A percentile compares a stretch with the other conserved stretches of the same genome.
Conservation (phyloP, 2,797 vertebrate genomes). For the Oreochromis grahami region DNA sequence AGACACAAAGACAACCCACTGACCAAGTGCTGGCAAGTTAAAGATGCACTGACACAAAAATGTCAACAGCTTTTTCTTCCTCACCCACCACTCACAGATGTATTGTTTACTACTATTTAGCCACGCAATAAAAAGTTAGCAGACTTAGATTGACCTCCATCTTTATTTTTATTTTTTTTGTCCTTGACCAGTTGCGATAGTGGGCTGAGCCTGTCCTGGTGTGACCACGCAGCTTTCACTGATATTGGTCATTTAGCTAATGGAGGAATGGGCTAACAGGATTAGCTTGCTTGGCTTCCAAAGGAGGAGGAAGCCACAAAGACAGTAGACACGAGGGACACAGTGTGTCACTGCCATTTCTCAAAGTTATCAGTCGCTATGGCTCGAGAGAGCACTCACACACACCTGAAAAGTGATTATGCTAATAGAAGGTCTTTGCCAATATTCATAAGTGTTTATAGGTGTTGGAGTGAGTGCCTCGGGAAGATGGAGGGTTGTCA, state of each 20-base stretch:
- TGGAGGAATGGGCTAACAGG: slow-evolving; percentile 87
- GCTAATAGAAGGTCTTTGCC: slow-evolving; percentile 69
- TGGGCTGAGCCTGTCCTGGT: slow-evolving; percentile 65
- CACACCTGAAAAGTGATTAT: slow-evolving; percentile 74
- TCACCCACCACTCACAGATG: background rate
- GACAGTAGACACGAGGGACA: slow-evolving; percentile 61
- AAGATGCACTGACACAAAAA: background rate
- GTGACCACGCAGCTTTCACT: slow-evolving; percentile 79
- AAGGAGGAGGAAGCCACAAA: slow-evolving; percentile 24
- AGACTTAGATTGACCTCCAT: slow-evolving; percentile 43
- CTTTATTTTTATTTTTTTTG: slow-evolving; percentile 32
- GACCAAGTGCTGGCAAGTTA: background rate
- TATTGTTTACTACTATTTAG: slow-evolving; percentile 17
- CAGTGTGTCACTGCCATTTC: slow-evolving; percentile 80
- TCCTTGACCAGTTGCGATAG: slow-evolving; percentile 80
- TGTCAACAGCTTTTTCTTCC: background rate
- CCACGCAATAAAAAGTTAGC: slow-evolving; percentile 25
- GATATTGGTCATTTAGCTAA: slow-evolving; percentile 93
- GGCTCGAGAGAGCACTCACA: slow-evolving; percentile 37
- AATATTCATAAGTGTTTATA: slow-evolving; percentile 80
- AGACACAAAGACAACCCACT: slow-evolving; percentile 57
- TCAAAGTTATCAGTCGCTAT: slow-evolving; percentile 61
- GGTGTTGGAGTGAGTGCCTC: slow-evolving; percentile 67
- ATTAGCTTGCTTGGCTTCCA: slow-evolving; percentile 77
- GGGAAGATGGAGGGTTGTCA: slow-evolving; percentile 60